These are phyloP conservation scores for Genyomyrus donnyi DNA, from an alignment of 2,113 vertebrate species.

Conservation along the genomic window DNA sequence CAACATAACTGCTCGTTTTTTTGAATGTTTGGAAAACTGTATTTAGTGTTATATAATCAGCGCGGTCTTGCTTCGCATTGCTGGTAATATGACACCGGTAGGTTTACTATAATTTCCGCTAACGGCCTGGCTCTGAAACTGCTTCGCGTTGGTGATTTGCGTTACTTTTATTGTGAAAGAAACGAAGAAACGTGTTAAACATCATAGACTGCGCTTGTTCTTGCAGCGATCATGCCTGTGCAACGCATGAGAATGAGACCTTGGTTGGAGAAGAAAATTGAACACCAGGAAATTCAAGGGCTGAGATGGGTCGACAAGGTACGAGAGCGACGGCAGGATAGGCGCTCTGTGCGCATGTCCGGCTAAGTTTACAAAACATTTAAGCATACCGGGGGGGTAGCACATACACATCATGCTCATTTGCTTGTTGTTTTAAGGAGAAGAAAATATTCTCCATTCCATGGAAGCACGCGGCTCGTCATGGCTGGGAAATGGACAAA, in stretches of 20 bases:
- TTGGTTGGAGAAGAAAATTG: conserved; percentile 85
- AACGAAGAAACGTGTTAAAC: neutral
- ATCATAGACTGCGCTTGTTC: neutral
- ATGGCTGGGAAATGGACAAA: conserved; percentile 89
- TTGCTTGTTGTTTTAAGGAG: conserved; percentile 57
- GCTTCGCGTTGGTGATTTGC: neutral
- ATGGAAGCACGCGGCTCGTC: conserved; percentile 93
- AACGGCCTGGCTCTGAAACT: neutral
- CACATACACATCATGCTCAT: neutral
- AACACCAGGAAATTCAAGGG: conserved; percentile 73
- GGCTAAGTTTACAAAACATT: neutral
- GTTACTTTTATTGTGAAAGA: neutral
- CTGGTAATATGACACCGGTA: neutral
- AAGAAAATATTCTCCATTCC: conserved; percentile 85
- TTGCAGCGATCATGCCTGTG: conserved; percentile 72
- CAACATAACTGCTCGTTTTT: neutral
- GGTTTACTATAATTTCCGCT: neutral
- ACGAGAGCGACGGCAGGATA: conserved; percentile 12
- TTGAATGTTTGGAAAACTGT: neutral
- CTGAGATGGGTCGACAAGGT: conserved; percentile 88
- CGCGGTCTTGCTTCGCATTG: neutral
- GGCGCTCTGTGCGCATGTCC: neutral
- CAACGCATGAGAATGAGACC: conserved; percentile 89
- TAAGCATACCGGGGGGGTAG: neutral
- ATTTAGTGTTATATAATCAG: neutral